Base-by-base conservation (phyloP, 2,797 vertebrate species). In the Hydrolagus colliei region DNA sequence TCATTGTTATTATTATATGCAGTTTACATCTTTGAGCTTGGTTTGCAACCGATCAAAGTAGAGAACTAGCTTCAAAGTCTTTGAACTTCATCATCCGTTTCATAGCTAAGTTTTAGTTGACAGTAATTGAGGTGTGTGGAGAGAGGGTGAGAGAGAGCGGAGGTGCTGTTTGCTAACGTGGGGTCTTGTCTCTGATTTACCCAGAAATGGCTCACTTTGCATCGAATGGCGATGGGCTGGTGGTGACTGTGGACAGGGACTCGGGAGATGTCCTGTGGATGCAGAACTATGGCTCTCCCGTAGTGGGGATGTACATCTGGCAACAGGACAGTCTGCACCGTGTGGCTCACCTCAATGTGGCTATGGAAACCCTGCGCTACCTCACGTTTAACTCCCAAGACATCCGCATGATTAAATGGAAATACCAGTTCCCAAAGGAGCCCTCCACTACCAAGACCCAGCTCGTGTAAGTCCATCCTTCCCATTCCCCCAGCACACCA, bases 281-380 rank as follows among this genome's bases (percentile, higher is more conserved):
- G 0, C 98, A 97, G 89, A 97, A 98, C 91, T 96, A 97, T 0
- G 97, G 95, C 0, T 95, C 96, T 0, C 97, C 98, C 0, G 97
- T 99, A 85, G 94, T 95, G 0, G 97, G 96, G 2, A 90, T 99
- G 86, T 99, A 98, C 78, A 82, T 96, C 86, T 99, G 98, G 94
- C 93, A 95, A 8, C 96, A 96, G 74, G 97, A 99, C 88, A 95
- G 95, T 16, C 92, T 99, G 72, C 94, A 90, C 68, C 96, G 96
- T 2, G 90, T 96, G 5, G 96, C 96, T 0, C 97, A 97, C 89
- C 93, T 98, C 89, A 97, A 96, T 0, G 90, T 99, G 59, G 97
- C 97, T 87, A 93, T 93, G 90, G 98, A 99, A 89, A 99, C 97
- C 0, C 91, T 99, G 74, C 97, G 96, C 65, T 98, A 96, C 89